A percentile compares a stretch with the other conserved stretches of the same genome.
Evolutionary conservation across 2,113 vertebrate genomes (phyloP).

Genomic region (Notothenia rossii): DNA sequence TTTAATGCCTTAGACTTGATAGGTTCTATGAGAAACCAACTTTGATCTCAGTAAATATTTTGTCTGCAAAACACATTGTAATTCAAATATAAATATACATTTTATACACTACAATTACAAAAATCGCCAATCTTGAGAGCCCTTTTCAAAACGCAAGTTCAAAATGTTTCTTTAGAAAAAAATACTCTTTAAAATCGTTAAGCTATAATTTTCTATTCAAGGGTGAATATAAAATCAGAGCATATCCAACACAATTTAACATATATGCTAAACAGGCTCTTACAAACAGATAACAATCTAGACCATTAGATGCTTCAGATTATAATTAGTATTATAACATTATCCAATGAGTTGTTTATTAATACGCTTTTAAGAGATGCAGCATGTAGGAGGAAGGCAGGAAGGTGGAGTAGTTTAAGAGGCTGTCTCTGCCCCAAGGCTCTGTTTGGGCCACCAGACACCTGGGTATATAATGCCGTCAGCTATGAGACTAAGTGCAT

Average conservation of each 20-base stretch:
- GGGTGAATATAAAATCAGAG: background rate
- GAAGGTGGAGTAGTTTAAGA: background rate
- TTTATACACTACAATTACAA: no score
- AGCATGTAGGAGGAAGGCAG: constrained; percentile 26
- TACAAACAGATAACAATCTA: background rate
- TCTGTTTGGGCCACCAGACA: constrained; percentile 36
- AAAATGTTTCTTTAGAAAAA: background rate
- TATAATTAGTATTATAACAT: constrained; percentile 6
- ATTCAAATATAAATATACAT: no score
- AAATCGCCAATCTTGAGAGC: no score
- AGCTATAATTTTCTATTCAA: background rate
- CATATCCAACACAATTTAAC: background rate
- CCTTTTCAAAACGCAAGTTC: no score
- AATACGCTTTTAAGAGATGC: constrained; percentile 23
- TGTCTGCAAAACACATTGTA: no score
- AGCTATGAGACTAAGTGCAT: constrained; percentile 6
- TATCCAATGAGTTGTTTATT: constrained; percentile 31
- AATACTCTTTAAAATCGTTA: background rate
- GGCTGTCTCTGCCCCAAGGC: constrained; percentile 16
- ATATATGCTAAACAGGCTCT: background rate
- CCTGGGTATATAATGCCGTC: background rate
- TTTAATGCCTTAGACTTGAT: no score
- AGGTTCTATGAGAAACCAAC: no score
- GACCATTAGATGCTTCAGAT: constrained; percentile 11
- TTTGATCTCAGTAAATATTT: no score